Conservation (phyloP, 2,888 invertebrate genomes). For the Drosophila leonis region DNA sequence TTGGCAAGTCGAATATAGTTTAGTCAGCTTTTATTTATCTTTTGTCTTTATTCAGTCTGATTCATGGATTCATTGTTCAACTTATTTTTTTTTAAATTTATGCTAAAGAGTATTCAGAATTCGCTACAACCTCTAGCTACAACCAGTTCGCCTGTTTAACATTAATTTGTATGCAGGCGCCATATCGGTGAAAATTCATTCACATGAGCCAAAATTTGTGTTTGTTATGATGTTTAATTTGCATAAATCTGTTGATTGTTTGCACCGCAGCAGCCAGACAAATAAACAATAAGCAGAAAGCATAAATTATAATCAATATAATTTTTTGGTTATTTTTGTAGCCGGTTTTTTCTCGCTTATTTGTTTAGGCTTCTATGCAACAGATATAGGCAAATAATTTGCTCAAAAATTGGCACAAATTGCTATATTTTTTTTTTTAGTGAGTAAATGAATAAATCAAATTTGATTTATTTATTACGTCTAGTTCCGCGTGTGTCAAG, state of each 20-base stretch:
- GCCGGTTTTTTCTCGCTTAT: slow-evolving; percentile 36
- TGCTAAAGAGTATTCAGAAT: slow-evolving; percentile 8
- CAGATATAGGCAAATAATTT: slow-evolving; percentile 28
- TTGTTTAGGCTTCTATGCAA: slow-evolving; percentile 21
- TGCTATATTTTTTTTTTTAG: slow-evolving; percentile 13
- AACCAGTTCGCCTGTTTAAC: slow-evolving; percentile 12
- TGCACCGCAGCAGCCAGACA: slow-evolving; percentile 23
- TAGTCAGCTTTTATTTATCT: no score
- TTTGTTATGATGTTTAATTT: slow-evolving; percentile 49
- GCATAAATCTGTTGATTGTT: slow-evolving; percentile 60
- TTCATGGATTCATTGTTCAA: no score
- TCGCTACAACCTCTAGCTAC: neutral
- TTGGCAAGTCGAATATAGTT: no score
- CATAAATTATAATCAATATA: slow-evolving; percentile 49
- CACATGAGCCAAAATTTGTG: slow-evolving; percentile 37
- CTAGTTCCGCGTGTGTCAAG: slow-evolving; percentile 46
- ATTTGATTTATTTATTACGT: slow-evolving; percentile 35
- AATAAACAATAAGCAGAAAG: slow-evolving; percentile 41
- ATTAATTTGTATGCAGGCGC: slow-evolving; percentile 59
- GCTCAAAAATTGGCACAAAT: slow-evolving; percentile 50
- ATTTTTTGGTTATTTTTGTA: slow-evolving; percentile 14
- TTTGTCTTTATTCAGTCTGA: neutral
- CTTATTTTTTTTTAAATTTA: neutral
- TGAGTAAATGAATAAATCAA: slow-evolving; percentile 45
- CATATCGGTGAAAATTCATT: slow-evolving; percentile 52